Evolutionary conservation across 1,140 invertebrate species (phyloP).

Genomic region (Nasonia giraulti): DNA sequence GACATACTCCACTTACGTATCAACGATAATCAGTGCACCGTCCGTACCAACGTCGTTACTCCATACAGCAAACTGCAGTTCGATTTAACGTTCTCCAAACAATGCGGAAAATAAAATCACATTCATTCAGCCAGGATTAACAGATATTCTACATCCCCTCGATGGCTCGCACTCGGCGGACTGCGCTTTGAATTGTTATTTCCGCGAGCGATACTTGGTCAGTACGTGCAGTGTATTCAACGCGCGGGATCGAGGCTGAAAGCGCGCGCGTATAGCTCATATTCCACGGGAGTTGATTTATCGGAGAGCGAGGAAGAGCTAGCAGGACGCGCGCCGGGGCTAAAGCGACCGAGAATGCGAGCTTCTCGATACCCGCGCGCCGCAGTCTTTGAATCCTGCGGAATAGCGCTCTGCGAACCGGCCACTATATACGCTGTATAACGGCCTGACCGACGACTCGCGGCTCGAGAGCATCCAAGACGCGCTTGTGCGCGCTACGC

Average conservation of each 20-base stretch:
- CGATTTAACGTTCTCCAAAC: too few relatives aligned
- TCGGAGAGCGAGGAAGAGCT: too few relatives aligned
- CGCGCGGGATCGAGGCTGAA: not conserved
- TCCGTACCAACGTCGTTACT: too few relatives aligned
- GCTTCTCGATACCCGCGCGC: not conserved
- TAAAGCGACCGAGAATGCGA: not conserved
- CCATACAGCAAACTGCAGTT: too few relatives aligned
- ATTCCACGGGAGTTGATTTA: not conserved
- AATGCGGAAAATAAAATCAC: too few relatives aligned
- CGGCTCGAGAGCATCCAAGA: not conserved
- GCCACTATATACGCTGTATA: not conserved
- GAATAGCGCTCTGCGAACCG: not conserved
- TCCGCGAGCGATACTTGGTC: not conserved
- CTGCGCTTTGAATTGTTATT: not conserved
- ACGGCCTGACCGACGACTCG: not conserved
- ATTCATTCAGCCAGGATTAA: too few relatives aligned
- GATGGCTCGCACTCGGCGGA: too few relatives aligned
- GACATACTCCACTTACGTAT: too few relatives aligned
- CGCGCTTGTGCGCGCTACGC: not conserved
- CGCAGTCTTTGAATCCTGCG: not conserved
- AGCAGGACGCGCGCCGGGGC: not conserved
- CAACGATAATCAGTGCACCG: too few relatives aligned
- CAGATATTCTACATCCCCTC: too few relatives aligned
- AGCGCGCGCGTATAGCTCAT: conserved; percentile 3
- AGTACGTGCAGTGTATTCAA: not conserved